Percentiles rank a stretch among this genome's conserved stretches.
phyloP scores from a whole-genome alignment of 2,888 invertebrate species.

The Epinotia bilunana region DNA sequence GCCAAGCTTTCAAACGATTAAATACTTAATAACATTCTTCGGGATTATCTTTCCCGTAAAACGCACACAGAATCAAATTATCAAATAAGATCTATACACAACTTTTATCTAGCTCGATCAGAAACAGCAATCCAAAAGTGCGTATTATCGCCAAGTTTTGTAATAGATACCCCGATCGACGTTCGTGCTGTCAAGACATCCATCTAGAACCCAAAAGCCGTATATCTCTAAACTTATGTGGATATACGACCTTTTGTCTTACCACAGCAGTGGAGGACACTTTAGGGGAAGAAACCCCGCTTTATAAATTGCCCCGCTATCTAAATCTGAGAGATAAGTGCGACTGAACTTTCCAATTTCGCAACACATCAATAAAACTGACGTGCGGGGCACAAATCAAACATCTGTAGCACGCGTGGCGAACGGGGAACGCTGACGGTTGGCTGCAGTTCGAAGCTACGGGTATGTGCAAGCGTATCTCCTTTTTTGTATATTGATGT shows the following conservation, averaged over 20 bases:
- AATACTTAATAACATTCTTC: neutral
- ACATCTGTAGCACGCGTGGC: slow-evolving; percentile 67
- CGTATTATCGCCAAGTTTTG: slow-evolving; percentile 39
- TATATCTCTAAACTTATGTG: slow-evolving; percentile 4
- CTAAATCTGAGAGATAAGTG: slow-evolving; percentile 83
- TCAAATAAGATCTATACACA: slow-evolving; percentile 26
- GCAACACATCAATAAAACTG: slow-evolving; percentile 84
- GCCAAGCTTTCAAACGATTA: neutral
- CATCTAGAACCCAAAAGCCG: neutral
- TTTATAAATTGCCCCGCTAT: slow-evolving; percentile 83
- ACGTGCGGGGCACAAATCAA: slow-evolving; percentile 80
- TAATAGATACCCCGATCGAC: slow-evolving; percentile 50
- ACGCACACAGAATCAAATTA: slow-evolving; percentile 26
- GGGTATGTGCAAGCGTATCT: too few species aligned
- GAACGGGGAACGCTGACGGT: slow-evolving; percentile 49
- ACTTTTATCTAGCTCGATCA: slow-evolving; percentile 33
- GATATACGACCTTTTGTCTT: slow-evolving; percentile 10
- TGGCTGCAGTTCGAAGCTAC: too few species aligned
- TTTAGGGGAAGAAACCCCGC: slow-evolving; percentile 75
- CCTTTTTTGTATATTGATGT: too few species aligned
- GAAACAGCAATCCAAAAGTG: slow-evolving; percentile 38
- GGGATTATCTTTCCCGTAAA: neutral
- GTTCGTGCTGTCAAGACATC: slow-evolving; percentile 46
- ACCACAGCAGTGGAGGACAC: slow-evolving; percentile 60
- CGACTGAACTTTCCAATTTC: slow-evolving; percentile 83